phyloP scores from a whole-genome alignment of 2,797 vertebrate genomes.

The Poecile montanus region DNA sequence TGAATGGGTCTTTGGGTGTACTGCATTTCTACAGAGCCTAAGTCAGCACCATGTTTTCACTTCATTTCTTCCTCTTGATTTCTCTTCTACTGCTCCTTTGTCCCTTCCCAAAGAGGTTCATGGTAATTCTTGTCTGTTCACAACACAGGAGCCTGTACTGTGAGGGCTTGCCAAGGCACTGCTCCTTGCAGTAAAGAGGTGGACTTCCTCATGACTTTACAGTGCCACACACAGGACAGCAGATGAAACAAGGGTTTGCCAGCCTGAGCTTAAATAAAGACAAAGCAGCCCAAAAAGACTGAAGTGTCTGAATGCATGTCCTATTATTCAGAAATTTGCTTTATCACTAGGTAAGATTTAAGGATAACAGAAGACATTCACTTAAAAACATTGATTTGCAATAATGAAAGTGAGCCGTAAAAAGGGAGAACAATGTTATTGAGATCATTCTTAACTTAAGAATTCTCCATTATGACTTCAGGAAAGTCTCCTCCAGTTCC shows the following conservation, averaged over 20 bases:
- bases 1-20: background rate
- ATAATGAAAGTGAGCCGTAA: background rate
- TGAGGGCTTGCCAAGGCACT: background rate
- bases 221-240: background rate
- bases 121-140: background rate
- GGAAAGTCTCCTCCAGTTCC: background rate
- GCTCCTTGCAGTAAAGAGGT: background rate
- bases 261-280: background rate
- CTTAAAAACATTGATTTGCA: slow-evolving; percentile 1
- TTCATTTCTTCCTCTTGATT: background rate
- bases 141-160: background rate
- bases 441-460: background rate
- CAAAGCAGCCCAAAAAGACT: background rate
- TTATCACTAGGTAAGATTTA: background rate
- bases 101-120: background rate
- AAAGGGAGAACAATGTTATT: background rate
- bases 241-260: background rate
- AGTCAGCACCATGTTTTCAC: background rate
- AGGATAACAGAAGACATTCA: background rate
- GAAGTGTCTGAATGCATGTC: background rate
- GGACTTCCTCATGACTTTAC: background rate
- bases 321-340: background rate
- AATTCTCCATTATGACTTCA: background rate
- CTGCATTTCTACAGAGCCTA: background rate
- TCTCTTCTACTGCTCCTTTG: background rate